These are phyloP conservation scores for Tachyglossus aculeatus DNA, from an alignment of 2,797 vertebrate genomes.

Conservation along the genomic window DNA sequence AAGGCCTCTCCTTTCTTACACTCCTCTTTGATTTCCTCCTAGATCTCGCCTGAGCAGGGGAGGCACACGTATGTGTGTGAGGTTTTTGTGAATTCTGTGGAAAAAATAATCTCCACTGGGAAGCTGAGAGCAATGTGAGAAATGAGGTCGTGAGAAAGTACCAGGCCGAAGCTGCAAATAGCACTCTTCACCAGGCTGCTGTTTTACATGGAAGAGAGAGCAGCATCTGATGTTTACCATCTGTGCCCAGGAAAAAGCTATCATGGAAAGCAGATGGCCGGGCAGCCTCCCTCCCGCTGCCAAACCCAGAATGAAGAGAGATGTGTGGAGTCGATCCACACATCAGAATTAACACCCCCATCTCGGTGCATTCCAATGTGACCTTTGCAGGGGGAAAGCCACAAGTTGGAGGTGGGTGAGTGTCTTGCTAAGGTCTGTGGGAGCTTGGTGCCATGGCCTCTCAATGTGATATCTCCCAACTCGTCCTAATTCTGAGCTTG, in stretches of 20 bases:
- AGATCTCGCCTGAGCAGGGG: not conserved
- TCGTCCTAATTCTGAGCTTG: too few relatives aligned
- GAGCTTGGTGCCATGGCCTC: too few relatives aligned
- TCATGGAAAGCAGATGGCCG: constrained; percentile 38
- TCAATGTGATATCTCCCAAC: too few relatives aligned
- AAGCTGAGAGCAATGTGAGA: constrained; percentile 25
- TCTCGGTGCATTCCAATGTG: constrained; percentile 16
- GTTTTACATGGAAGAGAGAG: constrained; percentile 6
- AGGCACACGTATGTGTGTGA: not conserved
- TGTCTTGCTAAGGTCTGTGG: too few relatives aligned
- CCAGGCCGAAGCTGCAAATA: constrained; percentile 14
- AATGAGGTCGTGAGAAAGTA: constrained; percentile 40
- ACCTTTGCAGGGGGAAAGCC: not conserved
- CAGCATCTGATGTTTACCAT: constrained; percentile 41
- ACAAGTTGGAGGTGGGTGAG: too few relatives aligned
- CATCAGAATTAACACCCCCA: not conserved
- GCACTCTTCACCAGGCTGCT: constrained; percentile 5
- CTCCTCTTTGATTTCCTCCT: not conserved
- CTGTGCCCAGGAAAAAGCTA: constrained; percentile 39
- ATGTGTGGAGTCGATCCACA: constrained; percentile 6
- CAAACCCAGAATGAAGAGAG: not conserved
- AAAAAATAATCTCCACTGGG: not conserved
- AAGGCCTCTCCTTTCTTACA: too few relatives aligned
- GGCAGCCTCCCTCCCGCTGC: not conserved
- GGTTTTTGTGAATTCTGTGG: not conserved